Evolutionary conservation across 2,888 invertebrate genomes (phyloP), one percentile per base, ranked within the genome.

Genomic region (Aphrophora alni): DNA sequence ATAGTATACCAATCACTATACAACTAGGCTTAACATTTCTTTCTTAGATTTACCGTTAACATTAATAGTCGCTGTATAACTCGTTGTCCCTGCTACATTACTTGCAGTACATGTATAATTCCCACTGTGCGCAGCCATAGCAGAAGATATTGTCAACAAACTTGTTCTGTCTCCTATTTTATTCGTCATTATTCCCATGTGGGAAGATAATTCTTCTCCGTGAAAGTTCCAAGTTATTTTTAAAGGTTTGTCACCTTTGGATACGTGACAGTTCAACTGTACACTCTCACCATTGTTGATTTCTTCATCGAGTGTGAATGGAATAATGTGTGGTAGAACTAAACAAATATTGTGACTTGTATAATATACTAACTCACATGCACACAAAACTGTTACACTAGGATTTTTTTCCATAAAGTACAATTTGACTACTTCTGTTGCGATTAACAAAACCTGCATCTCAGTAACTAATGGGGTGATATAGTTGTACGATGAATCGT

Each of bases 181-280:
- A n/a, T 83, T 85, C 84, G 88, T 88, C 85, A 87, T 87, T 85
- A 88, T 87, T 82, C 88, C 88, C 78, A 81, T 82, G 80, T 85
- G 84, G 38, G 86, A 84, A 5, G 85, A 84, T 21, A 86, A 75
- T 51, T 86, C 86, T 77, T 85, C 84, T 27, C 92, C 92, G 87
- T 93, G 92, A 87, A 95, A 91, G 84, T 91, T 84, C 96, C 96
- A 96, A 76, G 90, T 91, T 81, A 96, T 93, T 84, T 91, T 91
- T 82, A 96, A 90, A 75, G 95, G 95, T 83, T 90, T 88, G 87
- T 95, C 94, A 79, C 94, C 93, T 88, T 93, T 92, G 72, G 90
- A 90, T 83, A 92, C 90, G 84, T 92, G 90, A 89, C 93, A 93
- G 82, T 87, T 89, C 85, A 93, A 89, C 84, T 91, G 92, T 83